Evolutionary conservation across 2,888 invertebrate genomes (phyloP).

Genomic region (Minunthozetes semirufus): DNA sequence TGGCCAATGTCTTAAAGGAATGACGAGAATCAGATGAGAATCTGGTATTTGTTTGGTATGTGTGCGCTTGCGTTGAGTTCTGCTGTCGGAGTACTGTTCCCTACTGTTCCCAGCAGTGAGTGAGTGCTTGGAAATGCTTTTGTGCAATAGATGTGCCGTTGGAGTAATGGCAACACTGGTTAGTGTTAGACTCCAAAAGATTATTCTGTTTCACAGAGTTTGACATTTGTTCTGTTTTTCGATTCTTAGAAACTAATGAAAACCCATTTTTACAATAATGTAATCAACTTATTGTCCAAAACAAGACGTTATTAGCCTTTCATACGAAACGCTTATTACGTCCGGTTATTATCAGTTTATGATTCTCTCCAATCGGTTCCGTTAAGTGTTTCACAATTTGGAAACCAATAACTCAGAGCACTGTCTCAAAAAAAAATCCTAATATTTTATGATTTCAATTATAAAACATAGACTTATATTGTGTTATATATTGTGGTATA

Average conservation of each 20-base stretch:
- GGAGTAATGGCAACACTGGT: background rate
- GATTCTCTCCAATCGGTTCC: constrained; percentile 4
- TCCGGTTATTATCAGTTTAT: constrained; percentile 22
- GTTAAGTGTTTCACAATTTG: constrained; percentile 9
- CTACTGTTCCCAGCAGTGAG: background rate
- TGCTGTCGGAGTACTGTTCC: constrained; percentile 8
- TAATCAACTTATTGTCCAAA: no score
- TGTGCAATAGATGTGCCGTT: background rate
- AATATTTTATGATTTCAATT: background rate
- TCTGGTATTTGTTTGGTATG: background rate
- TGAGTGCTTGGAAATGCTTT: background rate
- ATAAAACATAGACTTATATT: background rate
- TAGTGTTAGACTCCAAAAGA: background rate
- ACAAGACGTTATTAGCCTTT: no score
- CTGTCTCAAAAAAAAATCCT: background rate
- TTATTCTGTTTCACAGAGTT: background rate
- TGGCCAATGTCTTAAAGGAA: no score
- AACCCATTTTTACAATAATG: no score
- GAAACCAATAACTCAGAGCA: background rate
- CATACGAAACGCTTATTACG: background rate
- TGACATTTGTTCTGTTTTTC: background rate
- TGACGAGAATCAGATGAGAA: background rate
- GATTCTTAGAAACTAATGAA: background rate
- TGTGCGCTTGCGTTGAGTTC: constrained; percentile 29
- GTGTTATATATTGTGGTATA: background rate